Percentiles rank a stretch among this genome's conserved stretches.
These are phyloP conservation scores for Catonia carolina DNA, from an alignment of 2,888 invertebrate species.

Conservation along the genomic window DNA sequence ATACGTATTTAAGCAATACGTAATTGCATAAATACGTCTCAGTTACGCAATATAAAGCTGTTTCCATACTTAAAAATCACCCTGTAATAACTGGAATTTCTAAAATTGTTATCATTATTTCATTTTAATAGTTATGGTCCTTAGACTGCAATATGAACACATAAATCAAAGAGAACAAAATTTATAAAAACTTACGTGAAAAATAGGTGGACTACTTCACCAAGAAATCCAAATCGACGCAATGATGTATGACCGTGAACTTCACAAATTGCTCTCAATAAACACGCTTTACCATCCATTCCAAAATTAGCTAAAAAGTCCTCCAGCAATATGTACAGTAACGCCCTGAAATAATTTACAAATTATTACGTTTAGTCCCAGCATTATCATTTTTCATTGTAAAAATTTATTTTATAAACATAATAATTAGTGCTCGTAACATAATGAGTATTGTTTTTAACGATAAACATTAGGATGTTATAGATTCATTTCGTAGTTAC, in stretches of 20 bases:
- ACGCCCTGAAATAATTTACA: slow-evolving; percentile 49
- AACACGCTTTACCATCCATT: slow-evolving; percentile 72
- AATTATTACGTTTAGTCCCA: not conserved
- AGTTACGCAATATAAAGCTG: too few relatives aligned
- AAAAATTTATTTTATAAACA: not conserved
- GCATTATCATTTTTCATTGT: too few relatives aligned
- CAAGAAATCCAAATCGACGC: slow-evolving; percentile 69
- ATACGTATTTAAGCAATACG: too few relatives aligned
- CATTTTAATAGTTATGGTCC: too few relatives aligned
- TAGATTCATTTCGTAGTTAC: too few relatives aligned
- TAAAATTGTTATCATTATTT: too few relatives aligned
- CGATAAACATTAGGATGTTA: too few relatives aligned
- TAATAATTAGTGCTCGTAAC: not conserved
- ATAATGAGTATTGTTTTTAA: not conserved
- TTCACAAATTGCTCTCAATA: slow-evolving; percentile 77
- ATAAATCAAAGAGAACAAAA: too few relatives aligned
- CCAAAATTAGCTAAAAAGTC: slow-evolving; percentile 75
- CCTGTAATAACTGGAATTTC: too few relatives aligned
- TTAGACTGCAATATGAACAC: too few relatives aligned
- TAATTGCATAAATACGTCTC: too few relatives aligned
- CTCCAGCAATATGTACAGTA: slow-evolving; percentile 70
- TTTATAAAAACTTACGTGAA: slow-evolving; percentile 75
- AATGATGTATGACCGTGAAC: slow-evolving; percentile 68
- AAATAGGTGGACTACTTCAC: slow-evolving; percentile 75
- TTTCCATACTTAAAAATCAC: too few relatives aligned